These are phyloP conservation scores for Chaunax sp. DNA, from an alignment of 2,797 vertebrate species.

Conservation along the genomic window DNA sequence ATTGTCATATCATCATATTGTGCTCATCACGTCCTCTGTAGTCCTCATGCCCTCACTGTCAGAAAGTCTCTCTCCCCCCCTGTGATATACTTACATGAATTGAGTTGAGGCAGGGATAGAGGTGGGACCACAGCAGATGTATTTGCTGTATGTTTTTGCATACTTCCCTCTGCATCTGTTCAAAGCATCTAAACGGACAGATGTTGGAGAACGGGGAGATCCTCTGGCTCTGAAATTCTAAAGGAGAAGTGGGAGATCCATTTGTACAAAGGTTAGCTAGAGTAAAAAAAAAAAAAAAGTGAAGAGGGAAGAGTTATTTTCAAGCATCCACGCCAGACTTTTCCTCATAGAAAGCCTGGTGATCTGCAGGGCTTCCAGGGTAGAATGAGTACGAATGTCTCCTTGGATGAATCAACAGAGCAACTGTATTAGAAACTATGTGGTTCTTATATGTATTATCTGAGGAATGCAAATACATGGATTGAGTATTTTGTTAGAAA, in stretches of 20 bases:
- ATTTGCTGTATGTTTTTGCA: conserved; percentile 33
- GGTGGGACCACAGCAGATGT: conserved; percentile 23
- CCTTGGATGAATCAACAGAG: conserved; percentile 9
- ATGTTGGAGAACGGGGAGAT: conserved; percentile 40
- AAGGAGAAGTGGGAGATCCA: conserved; percentile 1
- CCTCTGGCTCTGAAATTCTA: conserved; percentile 14
- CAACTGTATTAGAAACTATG: not conserved
- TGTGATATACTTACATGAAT: conserved; percentile 22
- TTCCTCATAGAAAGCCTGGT: conserved; percentile 4
- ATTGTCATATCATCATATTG: conserved; percentile 37
- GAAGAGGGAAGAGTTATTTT: not conserved
- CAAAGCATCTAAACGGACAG: conserved; percentile 43
- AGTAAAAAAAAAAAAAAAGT: not conserved
- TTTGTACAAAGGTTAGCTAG: not conserved
- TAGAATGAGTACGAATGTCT: not conserved
- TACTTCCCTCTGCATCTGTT: conserved; percentile 39
- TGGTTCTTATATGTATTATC: not conserved
- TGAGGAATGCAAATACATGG: no score
- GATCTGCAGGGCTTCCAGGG: not conserved
- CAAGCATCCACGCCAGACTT: not conserved
- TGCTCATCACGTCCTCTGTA: conserved; percentile 19
- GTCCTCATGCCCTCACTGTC: conserved; percentile 19
- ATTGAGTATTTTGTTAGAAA: no score
- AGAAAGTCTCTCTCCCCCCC: conserved; percentile 10
- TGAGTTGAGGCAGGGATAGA: conserved; percentile 21